phyloP scores from a whole-genome alignment of 2,797 vertebrate genomes.

The Hydrocynus forskahlii region DNA sequence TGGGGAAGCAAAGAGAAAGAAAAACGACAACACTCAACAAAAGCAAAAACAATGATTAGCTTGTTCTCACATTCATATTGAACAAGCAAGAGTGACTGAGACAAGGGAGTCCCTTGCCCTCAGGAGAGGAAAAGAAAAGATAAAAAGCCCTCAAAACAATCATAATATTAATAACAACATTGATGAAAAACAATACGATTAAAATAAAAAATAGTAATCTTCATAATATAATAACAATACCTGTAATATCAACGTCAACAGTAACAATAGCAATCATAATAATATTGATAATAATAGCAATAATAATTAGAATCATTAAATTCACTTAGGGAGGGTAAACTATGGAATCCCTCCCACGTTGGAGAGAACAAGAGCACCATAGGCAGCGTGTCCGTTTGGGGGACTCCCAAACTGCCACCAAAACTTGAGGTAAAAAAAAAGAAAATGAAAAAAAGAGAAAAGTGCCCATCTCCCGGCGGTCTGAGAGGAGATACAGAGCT shows the following conservation, averaged over 20 bases:
- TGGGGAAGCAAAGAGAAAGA: background rate
- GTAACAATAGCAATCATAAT: conserved; percentile 86
- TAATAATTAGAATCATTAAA: conserved; percentile 84
- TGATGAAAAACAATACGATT: conserved; percentile 60
- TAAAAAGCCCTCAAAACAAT: conserved; percentile 75
- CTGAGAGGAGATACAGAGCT: conserved; percentile 60
- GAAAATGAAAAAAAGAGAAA: conserved; percentile 59
- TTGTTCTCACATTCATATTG: conserved; percentile 44
- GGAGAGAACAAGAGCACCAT: conserved; percentile 94
- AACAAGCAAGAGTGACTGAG: conserved; percentile 79
- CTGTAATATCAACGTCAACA: conserved; percentile 85
- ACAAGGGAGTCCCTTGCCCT: conserved; percentile 78
- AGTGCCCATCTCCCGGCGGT: conserved; percentile 59
- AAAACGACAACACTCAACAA: conserved; percentile 52
- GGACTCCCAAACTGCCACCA: conserved; percentile 83
- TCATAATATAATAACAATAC: conserved; percentile 77
- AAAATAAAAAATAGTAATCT: conserved; percentile 65
- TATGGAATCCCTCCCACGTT: conserved; percentile 84
- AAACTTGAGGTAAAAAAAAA: conserved; percentile 94
- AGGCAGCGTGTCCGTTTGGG: conserved; percentile 81
- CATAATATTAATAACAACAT: conserved; percentile 64
- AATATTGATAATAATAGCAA: conserved; percentile 85
- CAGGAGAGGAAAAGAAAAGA: conserved; percentile 68
- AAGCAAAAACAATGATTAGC: conserved; percentile 52
- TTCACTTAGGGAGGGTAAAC: conserved; percentile 84